phyloP scores from a whole-genome alignment of 1,140 invertebrate species.

The Pentalonia nigronervosa region DNA sequence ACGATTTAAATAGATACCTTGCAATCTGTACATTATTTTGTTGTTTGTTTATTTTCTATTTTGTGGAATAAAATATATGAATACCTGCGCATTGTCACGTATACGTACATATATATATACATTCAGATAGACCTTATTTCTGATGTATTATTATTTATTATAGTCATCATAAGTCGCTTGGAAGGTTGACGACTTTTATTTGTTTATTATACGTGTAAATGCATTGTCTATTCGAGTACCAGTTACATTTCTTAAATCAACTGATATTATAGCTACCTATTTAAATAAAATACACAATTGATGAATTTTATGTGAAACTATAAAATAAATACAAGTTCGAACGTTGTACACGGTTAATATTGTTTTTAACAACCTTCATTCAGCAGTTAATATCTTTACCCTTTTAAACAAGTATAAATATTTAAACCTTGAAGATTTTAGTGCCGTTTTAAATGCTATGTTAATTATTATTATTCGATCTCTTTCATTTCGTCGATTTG shows the following conservation, averaged over 20 bases:
- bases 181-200: neutral
- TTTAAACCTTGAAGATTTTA: slow-evolving; percentile 11
- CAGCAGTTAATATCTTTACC: neutral
- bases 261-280: neutral
- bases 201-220: neutral
- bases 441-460: neutral
- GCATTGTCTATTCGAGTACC: too few species aligned
- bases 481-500: neutral
- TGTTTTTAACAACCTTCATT: neutral
- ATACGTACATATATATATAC: too few species aligned
- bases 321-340: neutral
- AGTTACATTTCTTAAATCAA: neutral
- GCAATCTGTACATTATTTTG: neutral
- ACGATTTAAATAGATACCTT: too few species aligned
- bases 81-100: too few species aligned
- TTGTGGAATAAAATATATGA: neutral
- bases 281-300: neutral
- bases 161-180: too few species aligned
- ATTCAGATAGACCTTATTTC: too few species aligned
- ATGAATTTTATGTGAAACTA: neutral
- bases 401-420: neutral
- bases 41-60: neutral
- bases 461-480: slow-evolving; percentile 35
- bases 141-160: too few species aligned
- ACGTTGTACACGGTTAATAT: neutral